Percentiles rank a stretch among this genome's conserved stretches.
Conservation (phyloP, 2,888 invertebrate genomes). For the Leptopilina drosophilae region DNA sequence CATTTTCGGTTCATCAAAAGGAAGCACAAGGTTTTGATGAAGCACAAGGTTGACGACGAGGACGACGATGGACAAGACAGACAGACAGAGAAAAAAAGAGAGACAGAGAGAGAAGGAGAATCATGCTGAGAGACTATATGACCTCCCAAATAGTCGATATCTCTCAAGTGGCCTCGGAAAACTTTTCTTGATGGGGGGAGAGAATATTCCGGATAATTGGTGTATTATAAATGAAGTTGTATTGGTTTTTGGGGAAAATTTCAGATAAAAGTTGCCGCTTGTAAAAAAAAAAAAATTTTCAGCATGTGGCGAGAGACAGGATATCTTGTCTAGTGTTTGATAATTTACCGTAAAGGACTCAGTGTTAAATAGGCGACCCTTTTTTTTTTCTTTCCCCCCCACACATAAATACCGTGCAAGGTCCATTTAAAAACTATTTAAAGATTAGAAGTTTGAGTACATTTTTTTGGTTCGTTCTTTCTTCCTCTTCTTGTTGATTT, state of each 20-base stretch:
- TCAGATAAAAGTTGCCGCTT: conserved; percentile 33
- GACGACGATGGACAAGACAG: conserved; percentile 18
- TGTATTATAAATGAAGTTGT: conserved; percentile 15
- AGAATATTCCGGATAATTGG: conserved; percentile 26
- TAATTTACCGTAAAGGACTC: conserved; percentile 33
- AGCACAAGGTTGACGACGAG: too few relatives aligned
- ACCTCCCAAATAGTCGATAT: conserved; percentile 34
- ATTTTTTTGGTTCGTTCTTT: background rate
- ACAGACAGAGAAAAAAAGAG: too few relatives aligned
- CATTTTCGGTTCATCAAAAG: conserved; percentile 19
- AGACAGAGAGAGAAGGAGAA: too few relatives aligned
- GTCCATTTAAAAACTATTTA: conserved; percentile 33
- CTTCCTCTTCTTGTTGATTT: background rate
- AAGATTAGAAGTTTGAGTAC: conserved; percentile 6
- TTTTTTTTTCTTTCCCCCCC: background rate
- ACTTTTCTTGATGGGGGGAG: background rate
- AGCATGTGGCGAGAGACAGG: conserved; percentile 29
- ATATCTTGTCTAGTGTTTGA: background rate
- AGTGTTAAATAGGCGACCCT: conserved; percentile 27
- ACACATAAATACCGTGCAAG: background rate
- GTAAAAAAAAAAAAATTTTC: background rate
- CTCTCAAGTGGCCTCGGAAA: conserved; percentile 21
- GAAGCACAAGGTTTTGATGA: background rate
- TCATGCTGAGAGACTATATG: conserved; percentile 16
- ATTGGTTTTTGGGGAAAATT: conserved; percentile 19